Percentiles rank a stretch among this genome's conserved stretches.
These are phyloP conservation scores for Callospermophilus lateralis DNA, from an alignment of 2,113 vertebrate genomes.

Conservation along the genomic window DNA sequence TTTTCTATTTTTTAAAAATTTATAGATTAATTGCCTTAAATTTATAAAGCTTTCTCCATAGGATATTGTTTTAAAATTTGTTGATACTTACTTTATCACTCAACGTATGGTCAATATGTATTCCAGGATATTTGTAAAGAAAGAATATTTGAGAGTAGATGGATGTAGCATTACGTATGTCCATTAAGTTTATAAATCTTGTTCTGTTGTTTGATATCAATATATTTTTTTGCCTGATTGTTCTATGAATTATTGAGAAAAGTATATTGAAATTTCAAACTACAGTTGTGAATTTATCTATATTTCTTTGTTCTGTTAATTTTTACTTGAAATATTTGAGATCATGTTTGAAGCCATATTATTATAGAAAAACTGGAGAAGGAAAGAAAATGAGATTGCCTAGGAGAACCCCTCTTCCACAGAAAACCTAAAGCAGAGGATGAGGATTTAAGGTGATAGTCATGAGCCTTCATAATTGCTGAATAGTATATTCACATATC, in stretches of 20 bases:
- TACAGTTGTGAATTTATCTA: neutral
- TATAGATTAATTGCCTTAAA: neutral
- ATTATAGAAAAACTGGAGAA: slow-evolving; percentile 42
- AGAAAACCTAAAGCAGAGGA: neutral
- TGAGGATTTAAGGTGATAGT: neutral
- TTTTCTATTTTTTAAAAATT: slow-evolving; percentile 29
- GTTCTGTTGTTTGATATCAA: neutral
- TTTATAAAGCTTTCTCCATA: neutral
- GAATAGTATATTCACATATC: neutral
- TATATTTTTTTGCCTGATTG: neutral
- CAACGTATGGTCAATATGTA: neutral
- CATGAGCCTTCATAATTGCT: neutral
- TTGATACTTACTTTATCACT: neutral
- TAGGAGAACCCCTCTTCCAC: neutral
- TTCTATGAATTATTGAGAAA: slow-evolving; percentile 15
- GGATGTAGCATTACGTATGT: neutral
- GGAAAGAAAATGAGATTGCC: neutral
- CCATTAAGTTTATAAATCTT: neutral
- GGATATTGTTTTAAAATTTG: slow-evolving; percentile 4
- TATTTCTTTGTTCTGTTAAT: neutral
- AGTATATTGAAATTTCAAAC: neutral
- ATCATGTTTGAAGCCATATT: neutral
- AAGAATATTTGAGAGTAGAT: neutral
- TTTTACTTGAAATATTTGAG: slow-evolving; percentile 29
- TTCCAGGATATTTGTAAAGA: neutral